Evolutionary conservation across 1,140 invertebrate species (phyloP).

Genomic region (Thaumetopoea pityocampa): DNA sequence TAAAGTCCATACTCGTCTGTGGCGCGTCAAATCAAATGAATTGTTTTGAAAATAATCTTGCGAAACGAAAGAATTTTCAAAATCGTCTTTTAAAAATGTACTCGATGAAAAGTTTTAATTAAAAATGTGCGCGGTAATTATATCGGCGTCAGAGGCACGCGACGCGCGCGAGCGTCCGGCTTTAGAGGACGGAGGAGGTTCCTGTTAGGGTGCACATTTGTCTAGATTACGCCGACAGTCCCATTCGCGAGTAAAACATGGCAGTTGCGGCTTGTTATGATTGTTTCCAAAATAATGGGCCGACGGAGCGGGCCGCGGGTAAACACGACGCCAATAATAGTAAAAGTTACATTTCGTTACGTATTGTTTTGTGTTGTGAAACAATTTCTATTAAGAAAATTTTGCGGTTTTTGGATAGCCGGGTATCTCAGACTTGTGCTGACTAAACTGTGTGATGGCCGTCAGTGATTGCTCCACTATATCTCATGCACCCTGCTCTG

Average conservation of each 20-base stretch:
- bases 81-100: not conserved
- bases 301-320: not conserved
- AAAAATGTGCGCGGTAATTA: not conserved
- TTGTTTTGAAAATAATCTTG: not conserved
- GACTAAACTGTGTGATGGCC: no score
- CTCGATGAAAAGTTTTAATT: slow-evolving; percentile 1
- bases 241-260: slow-evolving; percentile 9
- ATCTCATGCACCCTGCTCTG: no score
- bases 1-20: no score
- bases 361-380: no score
- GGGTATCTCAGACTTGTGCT: no score
- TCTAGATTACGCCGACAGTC: slow-evolving; percentile 14
- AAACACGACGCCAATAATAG: not conserved
- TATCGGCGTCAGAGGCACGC: not conserved
- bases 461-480: no score
- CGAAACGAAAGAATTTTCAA: no score
- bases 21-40: not conserved
- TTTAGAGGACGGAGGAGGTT: slow-evolving; percentile 11
- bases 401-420: no score
- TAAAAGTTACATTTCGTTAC: no score
- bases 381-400: no score
- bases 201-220: slow-evolving; percentile 10
- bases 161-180: no score
- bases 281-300: slow-evolving; percentile 8
- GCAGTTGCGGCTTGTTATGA: slow-evolving; percentile 12